Base-by-base conservation (phyloP, 2,888 invertebrate genomes). In the Punctoribates punctum region DNA sequence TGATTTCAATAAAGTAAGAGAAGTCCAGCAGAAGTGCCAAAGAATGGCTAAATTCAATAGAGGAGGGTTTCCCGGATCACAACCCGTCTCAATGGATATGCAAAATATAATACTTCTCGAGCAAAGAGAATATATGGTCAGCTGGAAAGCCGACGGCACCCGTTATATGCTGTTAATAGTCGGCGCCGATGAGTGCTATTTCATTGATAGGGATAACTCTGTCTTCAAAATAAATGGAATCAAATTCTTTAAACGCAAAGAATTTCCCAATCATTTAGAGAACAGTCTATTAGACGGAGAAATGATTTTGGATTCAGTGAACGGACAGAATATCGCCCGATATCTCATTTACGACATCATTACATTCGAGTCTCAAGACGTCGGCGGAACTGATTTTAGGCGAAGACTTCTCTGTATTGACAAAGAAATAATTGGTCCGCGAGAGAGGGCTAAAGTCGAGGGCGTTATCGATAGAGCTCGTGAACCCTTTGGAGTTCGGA, bases 91-190 rank as follows among this genome's bases (percentile, higher is more conserved):
- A 0, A 96, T 99, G 96, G 92, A 94, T 82, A 85, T 86, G 0
- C 82, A 87, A 0, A 99, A 99, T 84, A 86, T 99, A 70, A 84
- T 84, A 73, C 86, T 90, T 15, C 85, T 99, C 3, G 86, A 88
- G 42, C 85, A 90, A 79, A 92, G 92, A 82, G 92, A 93, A 0
- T 99, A 99, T 83, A 89, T 90, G 83, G 97, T 99, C 0, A 98
- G 97, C 1, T 99, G 99, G 99, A 99, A 99, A 83, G 99, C 99
- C 13, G 99, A 99, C 84, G 99, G 99, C 51, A 93, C 92, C 46
- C 90, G 96, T 82, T 99, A 96, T 83, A 92, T 99, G 93, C 94
- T 99, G 94, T 86, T 96, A 60, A 94, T 99, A 79, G 90, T 93
- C 81, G 92, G 90, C 27, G 88, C 89, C 80, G 88, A 91, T 79